These are phyloP conservation scores for Porites australiensis DNA, from an alignment of 64 coral and sea anemone species.

Conservation along the genomic window DNA sequence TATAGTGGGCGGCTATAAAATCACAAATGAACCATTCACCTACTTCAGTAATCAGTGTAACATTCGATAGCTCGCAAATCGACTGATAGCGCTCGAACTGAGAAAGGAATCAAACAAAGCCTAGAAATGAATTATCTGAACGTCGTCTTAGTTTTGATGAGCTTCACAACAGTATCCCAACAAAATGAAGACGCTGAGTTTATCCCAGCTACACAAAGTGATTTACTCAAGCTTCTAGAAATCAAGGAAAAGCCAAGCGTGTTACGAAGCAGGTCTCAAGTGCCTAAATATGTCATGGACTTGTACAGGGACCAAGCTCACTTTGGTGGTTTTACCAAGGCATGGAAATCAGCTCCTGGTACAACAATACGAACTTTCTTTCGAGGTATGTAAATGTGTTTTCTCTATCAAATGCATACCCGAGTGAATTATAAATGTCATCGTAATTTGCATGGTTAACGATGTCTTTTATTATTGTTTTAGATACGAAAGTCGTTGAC, in stretches of 20 bases:
- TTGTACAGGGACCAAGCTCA: constrained; percentile 80
- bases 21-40: constrained; percentile 38
- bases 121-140: constrained; percentile 59
- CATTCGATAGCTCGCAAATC: constrained; percentile 9
- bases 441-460: constrained; percentile 33
- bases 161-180: constrained; percentile 53
- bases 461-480: constrained; percentile 50
- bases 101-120: constrained; percentile 58
- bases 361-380: constrained; percentile 91
- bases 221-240: constrained; percentile 86
- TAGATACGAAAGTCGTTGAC: constrained; percentile 17
- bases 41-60: constrained; percentile 53
- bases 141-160: constrained; percentile 65
- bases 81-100: not conserved
- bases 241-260: constrained; percentile 85
- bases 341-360: constrained; percentile 59
- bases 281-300: constrained; percentile 91
- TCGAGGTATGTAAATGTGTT: constrained; percentile 75
- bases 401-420: constrained; percentile 10
- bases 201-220: constrained; percentile 45
- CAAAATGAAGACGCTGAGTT: constrained; percentile 41
- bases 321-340: constrained; percentile 69
- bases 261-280: constrained; percentile 75
- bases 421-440: constrained; percentile 3
- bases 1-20: constrained; percentile 54